Evolutionary conservation across 1,140 invertebrate genomes (phyloP), one percentile per base, ranked within the genome.

Genomic region (Aradophagus sp.): DNA sequence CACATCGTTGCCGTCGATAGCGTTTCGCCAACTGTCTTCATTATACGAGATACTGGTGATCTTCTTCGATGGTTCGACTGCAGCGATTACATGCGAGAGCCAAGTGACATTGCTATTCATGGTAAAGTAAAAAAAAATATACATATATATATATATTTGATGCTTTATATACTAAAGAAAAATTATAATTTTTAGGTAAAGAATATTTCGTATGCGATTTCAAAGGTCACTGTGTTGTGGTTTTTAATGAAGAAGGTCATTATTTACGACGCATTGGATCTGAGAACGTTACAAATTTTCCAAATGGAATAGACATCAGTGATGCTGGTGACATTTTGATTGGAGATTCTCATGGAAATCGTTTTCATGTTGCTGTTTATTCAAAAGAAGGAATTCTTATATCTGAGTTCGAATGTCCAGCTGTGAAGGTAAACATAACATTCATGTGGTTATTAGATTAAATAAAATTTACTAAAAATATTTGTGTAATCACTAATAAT

Each of bases 141-240:
- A n/a, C n/a, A n/a, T n/a, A n/a, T n/a, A n/a, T n/a, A 15, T 1
- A 2, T 2, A 2, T 11, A 35, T 35, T 35, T 35, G 16, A 23
- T 39, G 13, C 14, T 32, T 3, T 2, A 13, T 12, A 13, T 0
- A 2, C 1, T 13, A 13, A 34, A 3, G 12, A 13, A 34, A 34
- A 13, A 13, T 34, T 5, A 14, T 4, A 19, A 13, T 12, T 39
- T 87, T 87, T 77, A 95, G 93, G 93, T 59, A 95, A 96, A 77
- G 95, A 97, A 83, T 98, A 95, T 86, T 99, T 96, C 86, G 95
- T 98, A 15, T 98, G 97, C 83, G 97, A 99, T 84, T 99, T 98
- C 83, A 98, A 98, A 86, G 96, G 96, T 47, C 97, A 98, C 84
- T 97, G 96, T 83, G 96, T 99, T 11, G 95, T 96, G 23, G 96